phyloP scores from a whole-genome alignment of 2,888 invertebrate genomes.

The Melieria crassipennis region DNA sequence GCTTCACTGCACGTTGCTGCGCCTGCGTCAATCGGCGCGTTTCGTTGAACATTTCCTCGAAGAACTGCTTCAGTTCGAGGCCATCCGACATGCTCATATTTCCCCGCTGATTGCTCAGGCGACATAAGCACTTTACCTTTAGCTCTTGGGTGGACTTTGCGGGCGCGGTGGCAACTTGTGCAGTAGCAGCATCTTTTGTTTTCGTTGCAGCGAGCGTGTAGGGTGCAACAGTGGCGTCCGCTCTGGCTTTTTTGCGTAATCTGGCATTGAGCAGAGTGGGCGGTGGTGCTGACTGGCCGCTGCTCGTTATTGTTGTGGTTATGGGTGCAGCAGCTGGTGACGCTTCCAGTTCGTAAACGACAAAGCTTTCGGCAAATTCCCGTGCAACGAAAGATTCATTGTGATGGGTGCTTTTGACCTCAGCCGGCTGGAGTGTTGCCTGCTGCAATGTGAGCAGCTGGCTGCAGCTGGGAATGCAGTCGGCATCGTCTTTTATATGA shows the following conservation, averaged over 20 bases:
- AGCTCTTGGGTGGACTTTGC: conserved; percentile 9
- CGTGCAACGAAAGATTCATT: background rate
- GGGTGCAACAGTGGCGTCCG: background rate
- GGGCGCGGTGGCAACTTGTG: background rate
- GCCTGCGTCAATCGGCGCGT: conserved; percentile 35
- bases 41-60: conserved; percentile 41
- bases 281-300: background rate
- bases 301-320: background rate
- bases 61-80: conserved; percentile 36
- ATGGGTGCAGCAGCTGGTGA: background rate
- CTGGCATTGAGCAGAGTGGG: conserved; percentile 38
- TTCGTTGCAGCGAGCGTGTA: background rate
- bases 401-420: background rate
- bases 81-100: background rate
- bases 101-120: conserved; percentile 15
- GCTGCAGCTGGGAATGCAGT: background rate
- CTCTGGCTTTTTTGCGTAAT: conserved; percentile 35
- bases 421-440: too few relatives aligned
- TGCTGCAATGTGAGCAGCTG: too few relatives aligned
- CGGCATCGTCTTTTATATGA: background rate
- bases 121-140: conserved; percentile 43
- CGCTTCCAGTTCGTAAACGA: conserved; percentile 40
- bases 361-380: conserved; percentile 29
- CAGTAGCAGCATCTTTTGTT: background rate
- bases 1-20: conserved; percentile 42